These are phyloP conservation scores for Lepus europaeus DNA, from an alignment of 2,113 vertebrate genomes.

Conservation along the genomic window DNA sequence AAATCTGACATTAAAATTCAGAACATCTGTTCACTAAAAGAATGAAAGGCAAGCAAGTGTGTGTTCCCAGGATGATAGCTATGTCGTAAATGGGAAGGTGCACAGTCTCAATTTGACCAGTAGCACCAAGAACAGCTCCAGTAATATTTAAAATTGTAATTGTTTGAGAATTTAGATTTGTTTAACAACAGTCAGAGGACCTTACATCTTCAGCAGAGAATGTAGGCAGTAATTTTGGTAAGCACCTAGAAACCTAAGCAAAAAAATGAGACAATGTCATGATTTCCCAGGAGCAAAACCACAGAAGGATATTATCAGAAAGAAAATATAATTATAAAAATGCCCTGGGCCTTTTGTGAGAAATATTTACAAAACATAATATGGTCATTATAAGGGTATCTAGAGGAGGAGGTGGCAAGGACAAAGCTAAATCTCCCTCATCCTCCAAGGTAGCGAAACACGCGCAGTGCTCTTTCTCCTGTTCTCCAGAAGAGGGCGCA, in stretches of 20 bases:
- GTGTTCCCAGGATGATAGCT: background rate
- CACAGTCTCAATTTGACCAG: background rate
- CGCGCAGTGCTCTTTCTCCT: background rate
- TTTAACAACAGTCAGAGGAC: background rate
- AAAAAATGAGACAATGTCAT: slow-evolving; percentile 17
- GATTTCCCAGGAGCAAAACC: slow-evolving; percentile 28
- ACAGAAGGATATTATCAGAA: background rate
- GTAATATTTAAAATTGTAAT: background rate
- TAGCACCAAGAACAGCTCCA: background rate
- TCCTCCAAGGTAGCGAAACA: background rate
- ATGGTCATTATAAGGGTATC: background rate
- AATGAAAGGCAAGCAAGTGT: background rate
- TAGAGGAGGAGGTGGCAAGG: background rate
- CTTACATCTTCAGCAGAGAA: background rate
- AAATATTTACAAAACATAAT: background rate
- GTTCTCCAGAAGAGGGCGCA: slow-evolving; percentile 76
- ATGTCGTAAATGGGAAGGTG: background rate
- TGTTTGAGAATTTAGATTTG: background rate
- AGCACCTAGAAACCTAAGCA: slow-evolving; percentile 30
- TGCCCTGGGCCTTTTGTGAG: background rate
- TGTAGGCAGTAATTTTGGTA: slow-evolving; percentile 5
- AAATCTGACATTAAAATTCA: slow-evolving; percentile 1
- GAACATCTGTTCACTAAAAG: background rate
- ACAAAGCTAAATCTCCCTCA: background rate
- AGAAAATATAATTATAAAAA: background rate